Evolutionary conservation across 1,140 invertebrate genomes (phyloP).

Genomic region (Drosophila tristis): DNA sequence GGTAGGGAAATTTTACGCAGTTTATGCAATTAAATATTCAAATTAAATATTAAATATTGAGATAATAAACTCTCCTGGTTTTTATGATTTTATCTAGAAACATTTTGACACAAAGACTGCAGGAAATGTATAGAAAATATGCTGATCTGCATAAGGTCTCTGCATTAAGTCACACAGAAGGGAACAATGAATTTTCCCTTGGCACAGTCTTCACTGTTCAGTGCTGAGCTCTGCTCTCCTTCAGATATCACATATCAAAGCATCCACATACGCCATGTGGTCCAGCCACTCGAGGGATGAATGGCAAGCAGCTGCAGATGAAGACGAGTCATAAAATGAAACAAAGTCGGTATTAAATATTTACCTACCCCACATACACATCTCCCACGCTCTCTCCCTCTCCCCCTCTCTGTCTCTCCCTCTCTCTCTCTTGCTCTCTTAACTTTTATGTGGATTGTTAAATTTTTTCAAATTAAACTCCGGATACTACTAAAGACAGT

Average conservation of each 20-base stretch:
- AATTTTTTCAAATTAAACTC: constrained; percentile 73
- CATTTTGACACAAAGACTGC: too few relatives aligned
- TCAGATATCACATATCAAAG: constrained; percentile 7
- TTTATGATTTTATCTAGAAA: too few relatives aligned
- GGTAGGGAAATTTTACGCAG: neutral
- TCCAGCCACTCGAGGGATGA: too few relatives aligned
- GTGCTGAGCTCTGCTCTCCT: too few relatives aligned
- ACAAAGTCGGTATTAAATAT: constrained; percentile 59
- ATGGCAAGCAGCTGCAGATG: too few relatives aligned
- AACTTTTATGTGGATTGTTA: constrained; percentile 68
- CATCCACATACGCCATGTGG: constrained; percentile 43
- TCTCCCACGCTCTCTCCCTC: constrained; percentile 1
- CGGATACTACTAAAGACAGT: constrained; percentile 43
- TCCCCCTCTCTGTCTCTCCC: neutral
- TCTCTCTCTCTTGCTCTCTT: neutral
- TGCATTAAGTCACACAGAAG: too few relatives aligned
- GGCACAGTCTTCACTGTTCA: too few relatives aligned
- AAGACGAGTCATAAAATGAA: constrained; percentile 34
- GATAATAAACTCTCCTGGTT: too few relatives aligned
- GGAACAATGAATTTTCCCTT: too few relatives aligned
- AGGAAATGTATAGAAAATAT: too few relatives aligned
- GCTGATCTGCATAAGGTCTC: too few relatives aligned
- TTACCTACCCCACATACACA: constrained; percentile 34
- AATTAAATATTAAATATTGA: too few relatives aligned
- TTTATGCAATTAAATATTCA: neutral